Conservation (phyloP, 2,113 vertebrate species). For the Leiothrix lutea region DNA sequence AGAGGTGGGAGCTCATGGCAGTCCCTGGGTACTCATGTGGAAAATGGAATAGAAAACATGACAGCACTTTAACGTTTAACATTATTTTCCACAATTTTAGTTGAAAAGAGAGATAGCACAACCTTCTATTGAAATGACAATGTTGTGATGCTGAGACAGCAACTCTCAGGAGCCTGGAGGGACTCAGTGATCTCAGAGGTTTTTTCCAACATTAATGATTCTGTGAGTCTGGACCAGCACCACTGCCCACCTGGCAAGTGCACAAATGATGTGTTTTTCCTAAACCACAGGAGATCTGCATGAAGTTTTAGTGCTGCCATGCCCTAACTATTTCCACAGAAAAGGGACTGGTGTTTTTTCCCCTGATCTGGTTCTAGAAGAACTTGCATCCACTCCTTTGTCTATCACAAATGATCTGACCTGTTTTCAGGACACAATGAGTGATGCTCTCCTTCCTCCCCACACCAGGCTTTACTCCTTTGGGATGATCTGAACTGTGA, state of each 20-base stretch:
- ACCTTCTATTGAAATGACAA: not conserved
- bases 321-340: not conserved
- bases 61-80: not conserved
- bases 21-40: not conserved
- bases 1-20: fast-evolving
- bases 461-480: not conserved
- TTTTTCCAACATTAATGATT: not conserved
- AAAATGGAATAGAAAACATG: not conserved
- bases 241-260: not conserved
- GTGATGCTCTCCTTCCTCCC: not conserved
- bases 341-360: not conserved
- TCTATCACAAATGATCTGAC: not conserved
- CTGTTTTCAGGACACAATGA: not conserved
- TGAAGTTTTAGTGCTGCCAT: not conserved
- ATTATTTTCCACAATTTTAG: not conserved
- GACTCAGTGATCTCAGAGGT: not conserved
- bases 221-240: not conserved
- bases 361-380: not conserved
- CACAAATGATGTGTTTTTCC: not conserved
- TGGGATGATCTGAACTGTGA: not conserved
- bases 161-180: not conserved
- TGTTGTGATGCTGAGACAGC: not conserved
- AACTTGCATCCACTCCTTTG: not conserved
- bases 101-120: not conserved
- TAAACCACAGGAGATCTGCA: not conserved